Evolutionary conservation across 2,888 invertebrate genomes (phyloP).

Genomic region (Heteromyza rotundicornis): DNA sequence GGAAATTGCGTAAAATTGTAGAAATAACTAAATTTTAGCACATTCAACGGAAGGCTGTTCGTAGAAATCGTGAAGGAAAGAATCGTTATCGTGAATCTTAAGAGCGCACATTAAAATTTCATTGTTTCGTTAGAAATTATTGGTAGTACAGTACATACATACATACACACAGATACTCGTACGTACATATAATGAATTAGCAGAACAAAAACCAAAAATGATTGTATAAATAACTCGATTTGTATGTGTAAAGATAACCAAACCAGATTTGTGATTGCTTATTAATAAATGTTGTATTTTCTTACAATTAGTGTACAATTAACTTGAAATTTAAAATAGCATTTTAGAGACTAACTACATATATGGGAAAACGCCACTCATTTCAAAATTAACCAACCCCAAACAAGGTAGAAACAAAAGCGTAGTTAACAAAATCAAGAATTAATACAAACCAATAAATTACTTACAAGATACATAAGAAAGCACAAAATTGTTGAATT

Average conservation of each 20-base stretch:
- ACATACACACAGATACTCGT: no score
- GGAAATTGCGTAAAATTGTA: constrained; percentile 23
- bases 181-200: constrained; percentile 19
- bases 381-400: no score
- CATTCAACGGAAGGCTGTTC: constrained; percentile 60
- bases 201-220: constrained; percentile 13
- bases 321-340: not conserved
- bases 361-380: no score
- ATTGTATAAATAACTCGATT: constrained; percentile 17
- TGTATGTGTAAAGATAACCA: constrained; percentile 30
- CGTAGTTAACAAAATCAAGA: not conserved
- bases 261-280: constrained; percentile 55
- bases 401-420: constrained; percentile 9
- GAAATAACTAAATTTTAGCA: constrained; percentile 36
- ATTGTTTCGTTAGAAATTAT: no score
- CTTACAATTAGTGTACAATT: constrained; percentile 23
- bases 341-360: not conserved
- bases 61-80: constrained; percentile 50
- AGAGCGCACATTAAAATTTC: not conserved
- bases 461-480: constrained; percentile 14
- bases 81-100: not conserved
- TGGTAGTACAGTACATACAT: no score
- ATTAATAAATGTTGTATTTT: constrained; percentile 41
- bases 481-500: constrained; percentile 34
- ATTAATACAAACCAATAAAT: constrained; percentile 12